A percentile compares a stretch with the other conserved stretches of the same genome.
phyloP scores from a whole-genome alignment of 2,797 vertebrate species.

The Hydrophis major region DNA sequence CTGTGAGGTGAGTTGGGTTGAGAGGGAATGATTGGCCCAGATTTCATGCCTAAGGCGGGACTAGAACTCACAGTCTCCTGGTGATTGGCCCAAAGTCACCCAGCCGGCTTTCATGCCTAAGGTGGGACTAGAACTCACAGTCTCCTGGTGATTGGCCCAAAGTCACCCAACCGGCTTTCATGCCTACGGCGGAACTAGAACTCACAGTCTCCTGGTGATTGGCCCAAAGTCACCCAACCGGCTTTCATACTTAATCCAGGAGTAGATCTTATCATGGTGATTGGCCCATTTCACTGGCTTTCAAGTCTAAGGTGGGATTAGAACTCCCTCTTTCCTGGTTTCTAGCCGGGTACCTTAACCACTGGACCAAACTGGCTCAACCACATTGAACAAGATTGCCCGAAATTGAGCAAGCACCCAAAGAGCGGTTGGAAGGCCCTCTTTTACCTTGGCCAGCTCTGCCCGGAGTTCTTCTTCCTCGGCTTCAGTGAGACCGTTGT shows the following conservation, averaged over 20 bases:
- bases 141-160: too few species aligned
- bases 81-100: too few species aligned
- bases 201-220: too few species aligned
- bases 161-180: too few species aligned
- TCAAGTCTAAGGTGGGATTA: neutral
- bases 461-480: constrained; percentile 86
- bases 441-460: constrained; percentile 86
- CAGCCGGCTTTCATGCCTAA: too few species aligned
- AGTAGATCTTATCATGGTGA: too few species aligned
- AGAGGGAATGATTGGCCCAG: neutral
- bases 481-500: constrained; percentile 82
- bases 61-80: too few species aligned
- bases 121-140: too few species aligned
- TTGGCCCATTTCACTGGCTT: neutral
- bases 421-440: too few species aligned
- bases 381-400: neutral
- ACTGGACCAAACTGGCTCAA: neutral
- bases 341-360: neutral
- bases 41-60: neutral
- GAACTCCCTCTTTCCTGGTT: neutral
- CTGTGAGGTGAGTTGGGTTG: neutral
- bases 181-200: too few species aligned
- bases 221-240: too few species aligned
- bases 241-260: too few species aligned
- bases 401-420: neutral